Evolutionary conservation across 2,113 vertebrate genomes (phyloP), one percentile per base, ranked within the genome.

Genomic region (Ciconia stormi): DNA sequence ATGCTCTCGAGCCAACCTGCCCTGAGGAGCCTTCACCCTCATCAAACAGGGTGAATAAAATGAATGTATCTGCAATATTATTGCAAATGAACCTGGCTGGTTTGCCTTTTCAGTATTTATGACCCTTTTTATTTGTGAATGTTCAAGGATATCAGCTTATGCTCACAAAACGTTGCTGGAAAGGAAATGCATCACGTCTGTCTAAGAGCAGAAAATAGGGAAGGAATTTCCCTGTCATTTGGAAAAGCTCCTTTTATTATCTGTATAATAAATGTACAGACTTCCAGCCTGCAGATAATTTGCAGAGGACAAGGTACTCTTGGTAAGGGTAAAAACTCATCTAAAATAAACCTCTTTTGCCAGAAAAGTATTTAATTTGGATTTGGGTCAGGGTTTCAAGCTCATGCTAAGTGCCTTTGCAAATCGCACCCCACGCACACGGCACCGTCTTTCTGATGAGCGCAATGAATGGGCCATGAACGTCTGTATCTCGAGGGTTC

Each of bases 221-320:
- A 47, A 62, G 67, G 72, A 67, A 62, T 82, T 82, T 92, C 94
- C 79, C 30, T 77, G 72, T 67, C 47, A 42, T 71, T 81, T 74
- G 85, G 85, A 83, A 89, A 90, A 93, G 67, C 29, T 73, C 46
- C 38, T 92, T 95, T 95, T 71, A 59, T 87, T 79, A 63, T 82
- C 84, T 87, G 42, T 53, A 12, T 50, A 72, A 90, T 89, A 95
- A 91, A 89, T 40, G 61, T 67, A 59, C 52, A 82, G 83, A 38
- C 73, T 84, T 76, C 52, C 73, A 96, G 87, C n/a, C 70, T 91
- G 77, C 73, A 84, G 89, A 79, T 59, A 82, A 89, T 96, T 95
- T 82, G 55, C 44, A 52, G 52, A 72, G 77, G 77, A 89, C 81
- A 87, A 89, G 52, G 70, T 73, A 46, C 55, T 93, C 66, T 74